Percentiles rank a stretch among this genome's conserved stretches.
phyloP scores from a whole-genome alignment of 2,888 invertebrate genomes.

The Tetanocera ferruginea region DNA sequence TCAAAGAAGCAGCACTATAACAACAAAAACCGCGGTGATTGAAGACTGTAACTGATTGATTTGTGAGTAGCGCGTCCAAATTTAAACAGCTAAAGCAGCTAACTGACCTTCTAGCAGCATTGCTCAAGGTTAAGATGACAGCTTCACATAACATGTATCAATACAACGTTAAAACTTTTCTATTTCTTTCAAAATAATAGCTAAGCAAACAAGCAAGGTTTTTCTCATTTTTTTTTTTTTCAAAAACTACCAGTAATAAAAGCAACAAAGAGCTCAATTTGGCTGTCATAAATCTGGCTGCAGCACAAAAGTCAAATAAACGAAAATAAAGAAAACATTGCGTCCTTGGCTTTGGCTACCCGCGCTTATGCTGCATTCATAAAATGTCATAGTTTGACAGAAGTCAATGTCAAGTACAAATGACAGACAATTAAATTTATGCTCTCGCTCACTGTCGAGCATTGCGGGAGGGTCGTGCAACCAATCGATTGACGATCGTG shows the following conservation, averaged over 20 bases:
- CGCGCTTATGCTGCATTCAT: constrained; percentile 11
- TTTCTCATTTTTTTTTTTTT: not conserved
- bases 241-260: constrained; percentile 20
- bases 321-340: not conserved
- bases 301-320: not conserved
- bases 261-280: constrained; percentile 28
- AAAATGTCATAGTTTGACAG: constrained; percentile 23
- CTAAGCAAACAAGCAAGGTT: not conserved
- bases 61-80: constrained; percentile 45
- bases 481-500: not conserved
- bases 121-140: constrained; percentile 32
- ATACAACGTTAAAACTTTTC: not conserved
- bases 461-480: constrained; percentile 44
- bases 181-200: too few species aligned
- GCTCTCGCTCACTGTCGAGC: constrained; percentile 31
- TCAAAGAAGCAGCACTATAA: not conserved
- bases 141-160: not conserved
- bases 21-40: constrained; percentile 8
- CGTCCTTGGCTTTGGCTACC: not conserved
- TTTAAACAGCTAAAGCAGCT: not conserved
- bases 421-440: constrained; percentile 40
- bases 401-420: constrained; percentile 45
- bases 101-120: constrained; percentile 26
- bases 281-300: constrained; percentile 26
- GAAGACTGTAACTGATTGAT: constrained; percentile 62